Conservation (phyloP, 1,140 invertebrate genomes). For the Pseudomyrmex cubaensis region DNA sequence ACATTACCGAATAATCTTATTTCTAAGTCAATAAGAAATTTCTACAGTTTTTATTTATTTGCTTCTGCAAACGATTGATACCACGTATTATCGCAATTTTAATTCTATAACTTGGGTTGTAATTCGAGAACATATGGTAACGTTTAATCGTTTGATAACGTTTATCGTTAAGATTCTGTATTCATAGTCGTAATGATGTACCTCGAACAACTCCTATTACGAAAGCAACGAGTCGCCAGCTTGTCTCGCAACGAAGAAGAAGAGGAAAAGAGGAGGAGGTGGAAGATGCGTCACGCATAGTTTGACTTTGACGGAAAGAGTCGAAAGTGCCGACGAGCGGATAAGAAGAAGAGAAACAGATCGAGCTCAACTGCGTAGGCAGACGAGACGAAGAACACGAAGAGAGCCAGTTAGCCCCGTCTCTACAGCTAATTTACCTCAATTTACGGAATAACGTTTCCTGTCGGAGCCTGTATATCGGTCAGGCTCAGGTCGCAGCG, state of each 20-base stretch:
- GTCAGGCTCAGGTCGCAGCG: conserved; percentile 73
- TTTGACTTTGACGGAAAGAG: conserved; percentile 71
- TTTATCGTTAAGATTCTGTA: conserved; percentile 30
- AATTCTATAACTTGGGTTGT: not conserved
- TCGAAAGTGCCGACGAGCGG: conserved; percentile 21
- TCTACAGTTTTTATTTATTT: not conserved
- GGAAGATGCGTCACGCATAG: conserved; percentile 71
- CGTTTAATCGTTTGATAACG: not conserved
- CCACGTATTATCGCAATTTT: not conserved
- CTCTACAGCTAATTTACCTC: conserved; percentile 79
- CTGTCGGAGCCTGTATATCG: conserved; percentile 74
- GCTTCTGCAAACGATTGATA: not conserved
- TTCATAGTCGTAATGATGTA: conserved; percentile 5
- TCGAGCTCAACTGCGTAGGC: conserved; percentile 76
- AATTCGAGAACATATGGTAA: not conserved
- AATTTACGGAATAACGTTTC: conserved; percentile 82
- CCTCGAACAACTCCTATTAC: conserved; percentile 54
- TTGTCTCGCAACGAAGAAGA: conserved; percentile 67
- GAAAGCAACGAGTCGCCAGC: conserved; percentile 73
- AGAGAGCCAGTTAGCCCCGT: conserved; percentile 70
- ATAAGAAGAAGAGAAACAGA: conserved; percentile 39
- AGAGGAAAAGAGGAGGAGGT: conserved; percentile 62
- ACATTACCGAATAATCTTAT: not conserved
- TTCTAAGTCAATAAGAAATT: not conserved
- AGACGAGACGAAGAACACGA: conserved; percentile 58